These are phyloP conservation scores for Clostera curtula DNA, from an alignment of 2,888 invertebrate genomes.

Conservation along the genomic window DNA sequence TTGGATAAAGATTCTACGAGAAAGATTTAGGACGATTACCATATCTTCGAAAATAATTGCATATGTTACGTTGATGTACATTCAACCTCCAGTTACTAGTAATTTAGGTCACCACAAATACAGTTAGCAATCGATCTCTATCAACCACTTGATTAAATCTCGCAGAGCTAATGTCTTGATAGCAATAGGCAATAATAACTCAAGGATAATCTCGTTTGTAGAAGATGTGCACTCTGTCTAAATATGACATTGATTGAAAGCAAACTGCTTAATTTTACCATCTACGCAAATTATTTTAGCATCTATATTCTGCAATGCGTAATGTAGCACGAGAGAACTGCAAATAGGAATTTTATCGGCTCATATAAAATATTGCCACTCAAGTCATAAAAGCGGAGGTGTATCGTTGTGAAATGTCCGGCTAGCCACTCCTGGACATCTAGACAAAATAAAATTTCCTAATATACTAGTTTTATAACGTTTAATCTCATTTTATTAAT, in stretches of 20 bases:
- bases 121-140: constrained; percentile 46
- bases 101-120: constrained; percentile 22
- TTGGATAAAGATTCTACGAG: no score
- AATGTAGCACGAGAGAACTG: constrained; percentile 1
- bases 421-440: neutral
- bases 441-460: constrained; percentile 1
- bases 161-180: constrained; percentile 44
- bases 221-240: constrained; percentile 27
- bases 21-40: no score
- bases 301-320: constrained; percentile 14
- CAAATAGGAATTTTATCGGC: constrained; percentile 1
- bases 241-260: constrained; percentile 30
- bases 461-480: no score
- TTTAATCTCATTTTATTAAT: no score
- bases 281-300: constrained; percentile 13
- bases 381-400: constrained; percentile 1
- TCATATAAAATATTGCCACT: constrained; percentile 2
- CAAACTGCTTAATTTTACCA: constrained; percentile 31
- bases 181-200: constrained; percentile 41
- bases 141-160: constrained; percentile 53
- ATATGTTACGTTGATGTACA: constrained; percentile 19
- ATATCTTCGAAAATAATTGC: no score
- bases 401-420: neutral
- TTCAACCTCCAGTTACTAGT: constrained; percentile 14
- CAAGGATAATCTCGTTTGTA: constrained; percentile 47